A percentile compares a stretch with the other conserved stretches of the same genome.
Evolutionary conservation across 2,797 vertebrate genomes (phyloP).

Genomic region (Craterocephalus amniculus): DNA sequence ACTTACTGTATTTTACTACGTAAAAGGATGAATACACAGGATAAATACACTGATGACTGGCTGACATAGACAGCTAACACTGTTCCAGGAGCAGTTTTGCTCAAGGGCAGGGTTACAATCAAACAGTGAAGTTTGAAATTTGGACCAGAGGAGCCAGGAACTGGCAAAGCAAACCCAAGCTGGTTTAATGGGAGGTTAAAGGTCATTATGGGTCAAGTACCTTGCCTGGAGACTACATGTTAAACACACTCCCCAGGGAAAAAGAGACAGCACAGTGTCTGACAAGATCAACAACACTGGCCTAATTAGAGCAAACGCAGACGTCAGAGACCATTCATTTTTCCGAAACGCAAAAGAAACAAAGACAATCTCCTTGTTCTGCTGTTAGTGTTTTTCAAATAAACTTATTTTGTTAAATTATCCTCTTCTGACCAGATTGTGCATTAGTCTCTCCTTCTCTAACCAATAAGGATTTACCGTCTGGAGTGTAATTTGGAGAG

Average conservation of each 20-base stretch:
- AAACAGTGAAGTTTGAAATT: constrained; percentile 45
- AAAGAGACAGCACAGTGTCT: constrained; percentile 60
- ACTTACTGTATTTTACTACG: neutral
- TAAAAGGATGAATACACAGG: neutral
- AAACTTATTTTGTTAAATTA: constrained; percentile 59
- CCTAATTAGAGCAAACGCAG: constrained; percentile 78
- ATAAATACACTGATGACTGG: neutral
- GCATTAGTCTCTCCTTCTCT: constrained; percentile 41
- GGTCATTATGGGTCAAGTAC: constrained; percentile 74
- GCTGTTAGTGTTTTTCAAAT: constrained; percentile 64
- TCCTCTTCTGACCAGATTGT: constrained; percentile 60
- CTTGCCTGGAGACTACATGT: constrained; percentile 73
- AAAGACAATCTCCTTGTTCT: constrained; percentile 49
- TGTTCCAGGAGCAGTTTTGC: constrained; percentile 19
- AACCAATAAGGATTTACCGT: constrained; percentile 74
- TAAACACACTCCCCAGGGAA: constrained; percentile 67
- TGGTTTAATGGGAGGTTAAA: constrained; percentile 76
- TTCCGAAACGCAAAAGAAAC: constrained; percentile 52
- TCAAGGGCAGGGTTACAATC: constrained; percentile 48
- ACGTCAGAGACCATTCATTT: constrained; percentile 44
- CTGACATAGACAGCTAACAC: constrained; percentile 2
- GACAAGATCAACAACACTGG: constrained; percentile 65
- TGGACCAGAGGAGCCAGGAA: constrained; percentile 31
- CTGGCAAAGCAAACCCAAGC: constrained; percentile 52
- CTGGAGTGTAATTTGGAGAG: constrained; percentile 77